Evolutionary conservation across 2,113 vertebrate species (phyloP).

Genomic region (Cepphus grylle): DNA sequence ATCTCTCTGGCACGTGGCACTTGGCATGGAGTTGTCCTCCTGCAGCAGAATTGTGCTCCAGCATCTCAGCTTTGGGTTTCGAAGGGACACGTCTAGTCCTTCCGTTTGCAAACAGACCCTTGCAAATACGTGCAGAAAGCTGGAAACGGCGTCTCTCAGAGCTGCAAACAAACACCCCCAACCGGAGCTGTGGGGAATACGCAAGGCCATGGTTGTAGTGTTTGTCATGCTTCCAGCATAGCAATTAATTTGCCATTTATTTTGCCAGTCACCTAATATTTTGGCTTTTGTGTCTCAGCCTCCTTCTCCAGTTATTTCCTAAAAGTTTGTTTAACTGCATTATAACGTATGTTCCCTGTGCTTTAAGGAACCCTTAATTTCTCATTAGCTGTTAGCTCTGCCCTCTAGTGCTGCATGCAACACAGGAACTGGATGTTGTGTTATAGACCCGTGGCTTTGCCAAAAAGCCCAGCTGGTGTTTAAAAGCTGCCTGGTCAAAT

Average conservation of each 20-base stretch:
- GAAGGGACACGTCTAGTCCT: rapidly evolving
- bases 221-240: not conserved
- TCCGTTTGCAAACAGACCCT: not conserved
- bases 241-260: not conserved
- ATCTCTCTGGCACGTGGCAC: not conserved
- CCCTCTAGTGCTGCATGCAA: not conserved
- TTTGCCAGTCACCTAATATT: not conserved
- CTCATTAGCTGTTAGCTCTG: not conserved
- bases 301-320: not conserved
- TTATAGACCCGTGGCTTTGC: not conserved
- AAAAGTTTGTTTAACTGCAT: not conserved
- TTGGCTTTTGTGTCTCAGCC: not conserved
- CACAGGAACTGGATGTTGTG: not conserved
- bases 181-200: not conserved
- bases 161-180: not conserved
- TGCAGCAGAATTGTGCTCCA: not conserved
- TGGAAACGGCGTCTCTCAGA: rapidly evolving
- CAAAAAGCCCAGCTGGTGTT: not conserved
- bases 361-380: not conserved
- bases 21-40: not conserved
- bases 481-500: not conserved
- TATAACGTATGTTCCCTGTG: not conserved
- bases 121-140: not conserved
- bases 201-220: not conserved
- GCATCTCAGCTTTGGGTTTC: not conserved